These are phyloP conservation scores for Julus scandinavius DNA, from an alignment of 2,888 invertebrate species.

Conservation along the genomic window DNA sequence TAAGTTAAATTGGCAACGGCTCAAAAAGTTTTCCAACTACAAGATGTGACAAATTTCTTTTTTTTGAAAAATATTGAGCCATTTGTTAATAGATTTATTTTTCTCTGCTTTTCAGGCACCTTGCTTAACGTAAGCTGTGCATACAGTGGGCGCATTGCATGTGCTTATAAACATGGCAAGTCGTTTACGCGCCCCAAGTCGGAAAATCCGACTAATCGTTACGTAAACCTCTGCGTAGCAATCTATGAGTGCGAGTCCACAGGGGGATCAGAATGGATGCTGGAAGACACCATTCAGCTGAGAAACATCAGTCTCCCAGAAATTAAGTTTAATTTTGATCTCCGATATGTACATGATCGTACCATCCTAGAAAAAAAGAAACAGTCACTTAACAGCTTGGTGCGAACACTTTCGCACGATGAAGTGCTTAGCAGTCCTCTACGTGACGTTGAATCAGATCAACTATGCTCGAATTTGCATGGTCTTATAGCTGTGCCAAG, in stretches of 20 bases:
- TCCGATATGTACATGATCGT: slow-evolving; percentile 57
- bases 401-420: slow-evolving; percentile 58
- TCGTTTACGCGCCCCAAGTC: slow-evolving; percentile 85
- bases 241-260: slow-evolving; percentile 99
- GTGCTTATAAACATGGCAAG: slow-evolving; percentile 94
- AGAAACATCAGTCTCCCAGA: slow-evolving; percentile 83
- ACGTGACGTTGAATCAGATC: slow-evolving; percentile 51
- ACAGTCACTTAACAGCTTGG: slow-evolving; percentile 57
- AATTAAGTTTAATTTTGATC: slow-evolving; percentile 57
- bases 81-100: no score
- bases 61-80: no score
- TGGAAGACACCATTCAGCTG: slow-evolving; percentile 94
- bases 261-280: slow-evolving; percentile 86
- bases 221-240: slow-evolving; percentile 90
- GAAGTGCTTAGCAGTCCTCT: slow-evolving; percentile 54
- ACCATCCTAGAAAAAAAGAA: slow-evolving; percentile 57
- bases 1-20: no score
- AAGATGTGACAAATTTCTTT: no score
- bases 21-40: no score
- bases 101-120: slow-evolving; percentile 72
- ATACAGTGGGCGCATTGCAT: slow-evolving; percentile 96
- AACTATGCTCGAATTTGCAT: slow-evolving; percentile 59
- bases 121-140: slow-evolving; percentile 95
- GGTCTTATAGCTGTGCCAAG: slow-evolving; percentile 87
- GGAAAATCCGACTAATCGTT: slow-evolving; percentile 80